Evolutionary conservation across 2,888 invertebrate species (phyloP), one percentile per base, ranked within the genome.

Genomic region (Cataglyphis cursor): DNA sequence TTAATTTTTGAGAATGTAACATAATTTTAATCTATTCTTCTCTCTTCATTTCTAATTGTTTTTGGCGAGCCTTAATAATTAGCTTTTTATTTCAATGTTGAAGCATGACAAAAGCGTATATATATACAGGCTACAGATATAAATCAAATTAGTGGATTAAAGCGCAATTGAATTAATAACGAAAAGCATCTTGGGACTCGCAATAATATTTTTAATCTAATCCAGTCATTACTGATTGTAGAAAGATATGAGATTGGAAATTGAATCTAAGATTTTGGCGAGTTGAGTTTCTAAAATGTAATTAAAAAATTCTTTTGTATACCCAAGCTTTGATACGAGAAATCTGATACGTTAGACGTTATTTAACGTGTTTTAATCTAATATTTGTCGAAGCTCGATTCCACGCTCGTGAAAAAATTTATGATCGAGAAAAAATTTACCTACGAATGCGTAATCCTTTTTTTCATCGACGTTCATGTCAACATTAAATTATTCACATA

Each of bases 81-180:
- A 64, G 10, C 9, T 44, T 61, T 31, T 8, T 51, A 54, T 70
- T 2, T n/a, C 24, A 4, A 72, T 57, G 18, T 61, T 9, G 8
- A 31, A 31, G 18, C 61, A 6, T 48, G n/a, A 48, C n/a, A 8
- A 15, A 15, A 24, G 8, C 24, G 5, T 5, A 9, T 38, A 38
- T 38, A 24, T 0, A 18, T 1, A 18, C 2, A 21, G 15, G 18
- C 3, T 10, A 8, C 9, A 78, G 28, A 65, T 9, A 57, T 28
- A 41, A 28, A 54, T 66, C 38, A 78, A 68, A 41, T 61, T 31
- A 41, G 10, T 12, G 6, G 41, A 28, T 35, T 64, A 28, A 62
- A 62, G 8, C n/a, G n/a, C 28, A 62, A 31, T 21, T 28, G 3
- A 28, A n/a, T 12, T 51, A 48, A 74, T 35, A 51, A 8, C n/a